These are phyloP conservation scores for Anthopleura sola DNA, from an alignment of 64 coral and sea anemone species.

Conservation along the genomic window DNA sequence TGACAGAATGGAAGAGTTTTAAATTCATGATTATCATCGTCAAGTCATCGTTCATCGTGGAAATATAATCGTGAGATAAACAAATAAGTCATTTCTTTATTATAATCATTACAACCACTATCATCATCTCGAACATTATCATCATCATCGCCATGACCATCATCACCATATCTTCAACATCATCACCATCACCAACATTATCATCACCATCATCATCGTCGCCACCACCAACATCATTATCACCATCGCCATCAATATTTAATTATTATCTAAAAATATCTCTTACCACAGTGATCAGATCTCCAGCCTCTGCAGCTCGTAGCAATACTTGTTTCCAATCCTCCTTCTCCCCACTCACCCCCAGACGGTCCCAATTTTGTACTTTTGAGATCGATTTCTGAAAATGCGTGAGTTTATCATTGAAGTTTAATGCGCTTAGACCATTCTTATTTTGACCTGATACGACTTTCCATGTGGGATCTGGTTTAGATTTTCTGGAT, in stretches of 20 bases:
- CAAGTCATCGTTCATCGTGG: background rate
- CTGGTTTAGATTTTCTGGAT: background rate
- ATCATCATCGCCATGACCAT: background rate
- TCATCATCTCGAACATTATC: background rate
- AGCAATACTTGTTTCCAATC: constrained; percentile 49
- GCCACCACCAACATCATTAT: background rate
- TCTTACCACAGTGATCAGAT: constrained; percentile 59
- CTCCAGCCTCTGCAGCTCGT: constrained; percentile 52
- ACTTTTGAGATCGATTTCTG: constrained; percentile 73
- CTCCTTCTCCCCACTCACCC: constrained; percentile 5
- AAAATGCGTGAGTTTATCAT: constrained; percentile 1
- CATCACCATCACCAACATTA: background rate
- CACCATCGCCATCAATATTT: background rate
- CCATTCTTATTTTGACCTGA: background rate
- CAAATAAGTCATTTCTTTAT: too few species aligned
- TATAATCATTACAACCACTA: background rate
- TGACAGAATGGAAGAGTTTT: background rate
- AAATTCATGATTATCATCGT: background rate
- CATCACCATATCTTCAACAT: background rate
- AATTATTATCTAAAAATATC: background rate
- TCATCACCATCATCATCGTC: background rate
- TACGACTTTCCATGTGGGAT: background rate
- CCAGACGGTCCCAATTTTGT: constrained; percentile 57
- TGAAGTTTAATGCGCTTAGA: constrained; percentile 3
- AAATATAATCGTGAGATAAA: too few species aligned